phyloP scores from a whole-genome alignment of 2,113 vertebrate species.

The Pongo pygmaeus region DNA sequence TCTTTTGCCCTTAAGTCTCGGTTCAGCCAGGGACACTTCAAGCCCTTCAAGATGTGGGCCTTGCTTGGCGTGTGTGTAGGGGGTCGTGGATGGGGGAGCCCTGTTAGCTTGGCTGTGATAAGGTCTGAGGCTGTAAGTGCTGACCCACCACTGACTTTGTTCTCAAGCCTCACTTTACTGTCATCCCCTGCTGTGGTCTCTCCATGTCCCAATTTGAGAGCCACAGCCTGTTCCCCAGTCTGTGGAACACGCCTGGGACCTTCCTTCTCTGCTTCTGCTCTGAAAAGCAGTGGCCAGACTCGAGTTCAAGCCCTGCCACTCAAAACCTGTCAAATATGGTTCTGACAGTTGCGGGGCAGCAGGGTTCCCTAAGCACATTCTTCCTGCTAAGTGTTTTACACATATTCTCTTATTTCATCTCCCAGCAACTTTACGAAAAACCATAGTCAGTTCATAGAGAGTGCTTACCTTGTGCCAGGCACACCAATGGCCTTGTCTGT shows the following conservation, averaged over 20 bases:
- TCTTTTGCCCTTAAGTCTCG: neutral
- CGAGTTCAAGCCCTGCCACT: neutral
- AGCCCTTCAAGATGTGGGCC: neutral
- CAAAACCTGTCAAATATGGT: neutral
- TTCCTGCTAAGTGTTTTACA: neutral
- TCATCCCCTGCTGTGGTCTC: neutral
- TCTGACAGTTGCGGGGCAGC: neutral
- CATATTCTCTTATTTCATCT: neutral
- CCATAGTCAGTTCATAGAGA: neutral
- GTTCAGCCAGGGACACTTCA: neutral
- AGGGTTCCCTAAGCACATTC: fast-evolving
- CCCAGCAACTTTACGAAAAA: neutral
- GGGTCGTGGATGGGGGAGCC: neutral
- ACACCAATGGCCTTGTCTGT: neutral
- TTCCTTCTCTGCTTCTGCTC: neutral
- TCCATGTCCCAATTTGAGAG: neutral
- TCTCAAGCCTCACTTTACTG: neutral
- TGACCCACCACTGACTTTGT: neutral
- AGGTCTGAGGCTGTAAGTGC: neutral
- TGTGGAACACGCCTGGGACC: neutral
- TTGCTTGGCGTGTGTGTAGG: neutral
- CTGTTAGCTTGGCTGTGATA: neutral
- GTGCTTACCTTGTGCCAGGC: neutral
- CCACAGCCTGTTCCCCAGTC: neutral
- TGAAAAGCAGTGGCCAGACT: too few relatives aligned